Base-by-base conservation (phyloP, 1,140 invertebrate genomes). In the Chelonus insularis region DNA sequence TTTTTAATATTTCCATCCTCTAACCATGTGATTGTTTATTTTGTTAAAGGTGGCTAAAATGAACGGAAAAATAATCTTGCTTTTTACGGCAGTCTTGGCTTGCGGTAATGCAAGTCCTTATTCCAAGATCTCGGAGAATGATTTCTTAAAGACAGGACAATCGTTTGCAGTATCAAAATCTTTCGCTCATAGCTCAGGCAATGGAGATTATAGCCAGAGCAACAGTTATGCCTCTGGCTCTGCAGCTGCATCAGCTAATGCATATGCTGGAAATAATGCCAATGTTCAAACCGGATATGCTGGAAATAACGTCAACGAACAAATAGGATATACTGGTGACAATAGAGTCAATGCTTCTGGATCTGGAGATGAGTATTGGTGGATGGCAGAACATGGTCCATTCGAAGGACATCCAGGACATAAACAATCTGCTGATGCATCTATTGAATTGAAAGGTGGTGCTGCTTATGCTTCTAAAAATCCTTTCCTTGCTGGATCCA, bases 1-100 rank as follows among this genome's bases (percentile, higher is more conserved):
- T n/a, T n/a, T n/a, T n/a, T n/a, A n/a, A n/a, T n/a, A n/a, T n/a
- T n/a, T n/a, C n/a, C n/a, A n/a, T n/a, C n/a, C n/a, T n/a, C n/a
- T n/a, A n/a, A n/a, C n/a, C n/a, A n/a, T n/a, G n/a, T n/a, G n/a
- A 36, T 39, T 12, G 6, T 63, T 65, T 60, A 23, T 68, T 16
- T 18, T 47, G 65, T 64, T 3, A 54, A 72, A 70, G 57, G 69
- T 9, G n/a, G 14, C 37, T 50, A 69, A 63, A 20, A 76, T 76
- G 73, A 68, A 48, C 32, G 39, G 58, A 62, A 50, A 29, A 34
- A 54, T 63, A 16, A 39, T 65, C 41, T 18, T 70, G 4, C 60
- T 73, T 4, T 63, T 60, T 23, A 62, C 66, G 56, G 67, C 62
- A 11, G 50, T 60, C 37, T 65, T 68, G 25, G 48, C 61, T 18